phyloP scores from a whole-genome alignment of 2,113 vertebrate genomes.

The Amphiprion percula region DNA sequence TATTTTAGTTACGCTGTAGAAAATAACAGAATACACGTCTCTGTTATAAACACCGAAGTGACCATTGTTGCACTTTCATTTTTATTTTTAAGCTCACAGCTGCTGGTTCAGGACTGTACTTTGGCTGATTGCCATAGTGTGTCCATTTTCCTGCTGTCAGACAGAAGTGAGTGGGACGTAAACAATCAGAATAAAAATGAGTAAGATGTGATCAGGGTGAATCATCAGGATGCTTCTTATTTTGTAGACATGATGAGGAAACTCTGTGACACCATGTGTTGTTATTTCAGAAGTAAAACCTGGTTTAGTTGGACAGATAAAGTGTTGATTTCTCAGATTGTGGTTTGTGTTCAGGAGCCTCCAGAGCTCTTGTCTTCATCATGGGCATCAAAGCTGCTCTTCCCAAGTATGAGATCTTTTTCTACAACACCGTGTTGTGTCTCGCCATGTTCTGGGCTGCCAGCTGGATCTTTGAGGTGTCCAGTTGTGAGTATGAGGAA shows the following conservation, averaged over 20 bases:
- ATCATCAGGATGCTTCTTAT: background rate
- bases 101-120: slow-evolving; percentile 7
- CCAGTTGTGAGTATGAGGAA: slow-evolving; percentile 86
- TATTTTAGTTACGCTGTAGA: slow-evolving; percentile 33
- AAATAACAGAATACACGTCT: slow-evolving; percentile 2
- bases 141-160: background rate
- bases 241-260: background rate
- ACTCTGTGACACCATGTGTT: too few relatives aligned
- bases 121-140: background rate
- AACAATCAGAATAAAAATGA: background rate
- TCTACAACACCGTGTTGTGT: slow-evolving; percentile 89
- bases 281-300: background rate
- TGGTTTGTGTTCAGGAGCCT: slow-evolving; percentile 48
- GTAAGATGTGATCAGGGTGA: background rate
- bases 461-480: slow-evolving; percentile 91
- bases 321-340: background rate
- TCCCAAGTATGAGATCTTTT: slow-evolving; percentile 90
- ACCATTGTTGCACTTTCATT: slow-evolving; percentile 6
- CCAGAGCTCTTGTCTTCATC: background rate
- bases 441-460: slow-evolving; percentile 90
- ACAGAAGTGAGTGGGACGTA: background rate
- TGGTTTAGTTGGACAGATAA: background rate
- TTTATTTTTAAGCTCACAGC: slow-evolving; percentile 30
- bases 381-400: slow-evolving; percentile 93
- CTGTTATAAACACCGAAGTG: slow-evolving; percentile 7